Evolutionary conservation across 2,888 invertebrate genomes (phyloP).

Genomic region (Amphipoea lucens): DNA sequence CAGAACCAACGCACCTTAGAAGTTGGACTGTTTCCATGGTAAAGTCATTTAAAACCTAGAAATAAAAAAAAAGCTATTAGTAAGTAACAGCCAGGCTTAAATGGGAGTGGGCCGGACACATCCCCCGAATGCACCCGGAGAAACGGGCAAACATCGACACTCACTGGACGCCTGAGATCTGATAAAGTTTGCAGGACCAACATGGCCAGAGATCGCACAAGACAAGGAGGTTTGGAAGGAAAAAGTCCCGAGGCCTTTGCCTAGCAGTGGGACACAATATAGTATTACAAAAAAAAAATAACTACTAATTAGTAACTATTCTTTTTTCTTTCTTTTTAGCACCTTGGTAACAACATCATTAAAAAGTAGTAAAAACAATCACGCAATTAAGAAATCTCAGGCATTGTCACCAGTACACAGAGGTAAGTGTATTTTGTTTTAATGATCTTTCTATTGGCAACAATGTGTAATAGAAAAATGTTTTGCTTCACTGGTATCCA

Average conservation of each 20-base stretch:
- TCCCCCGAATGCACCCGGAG: too few species aligned
- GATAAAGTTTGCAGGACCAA: not conserved
- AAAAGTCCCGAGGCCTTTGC: not conserved
- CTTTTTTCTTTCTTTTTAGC: slow-evolving; percentile 63
- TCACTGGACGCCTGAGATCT: not conserved
- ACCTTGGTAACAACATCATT: slow-evolving; percentile 73
- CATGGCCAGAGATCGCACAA: not conserved
- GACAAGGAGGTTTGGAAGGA: not conserved
- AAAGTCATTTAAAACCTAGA: slow-evolving; percentile 23
- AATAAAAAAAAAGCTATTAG: not conserved
- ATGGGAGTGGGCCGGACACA: not conserved
- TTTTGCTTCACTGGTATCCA: not conserved
- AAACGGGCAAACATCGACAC: not conserved
- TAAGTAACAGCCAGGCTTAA: too few species aligned
- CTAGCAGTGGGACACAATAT: not conserved
- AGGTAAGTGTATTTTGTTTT: slow-evolving; percentile 71
- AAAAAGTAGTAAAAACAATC: slow-evolving; percentile 75
- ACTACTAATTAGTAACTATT: not conserved
- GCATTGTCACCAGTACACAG: slow-evolving; percentile 78
- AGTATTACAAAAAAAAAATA: not conserved
- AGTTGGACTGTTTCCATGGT: slow-evolving; percentile 97
- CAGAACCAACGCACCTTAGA: slow-evolving; percentile 97
- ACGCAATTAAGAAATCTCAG: slow-evolving; percentile 76
- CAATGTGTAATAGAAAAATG: not conserved
- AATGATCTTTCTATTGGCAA: not conserved